Percentiles rank a stretch among this genome's conserved stretches.
Evolutionary conservation across 2,113 vertebrate species (phyloP).

Genomic region (Lagopus leucura): DNA sequence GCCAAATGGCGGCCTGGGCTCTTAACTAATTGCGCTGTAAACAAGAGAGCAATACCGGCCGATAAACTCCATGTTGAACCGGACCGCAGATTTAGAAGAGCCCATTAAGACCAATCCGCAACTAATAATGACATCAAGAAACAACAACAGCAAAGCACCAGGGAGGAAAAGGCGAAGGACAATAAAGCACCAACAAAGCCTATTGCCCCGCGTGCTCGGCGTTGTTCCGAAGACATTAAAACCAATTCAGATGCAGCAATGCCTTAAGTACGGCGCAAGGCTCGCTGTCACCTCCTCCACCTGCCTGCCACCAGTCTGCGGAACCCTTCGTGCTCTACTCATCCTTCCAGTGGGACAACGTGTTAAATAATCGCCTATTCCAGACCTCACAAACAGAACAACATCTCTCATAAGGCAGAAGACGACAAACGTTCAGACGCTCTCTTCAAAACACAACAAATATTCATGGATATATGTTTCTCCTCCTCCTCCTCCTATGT

Average conservation of each 20-base stretch:
- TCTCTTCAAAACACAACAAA: not conserved
- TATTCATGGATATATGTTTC: not conserved
- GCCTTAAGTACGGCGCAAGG: not conserved
- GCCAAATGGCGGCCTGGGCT: not conserved
- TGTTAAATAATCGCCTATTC: not conserved
- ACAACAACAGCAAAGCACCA: not conserved
- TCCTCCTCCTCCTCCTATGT: not conserved
- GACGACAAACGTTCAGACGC: not conserved
- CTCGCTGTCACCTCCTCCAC: not conserved
- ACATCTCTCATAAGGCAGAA: not conserved
- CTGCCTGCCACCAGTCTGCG: not conserved
- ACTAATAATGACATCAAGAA: not conserved
- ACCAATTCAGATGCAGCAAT: not conserved
- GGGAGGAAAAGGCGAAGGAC: not conserved
- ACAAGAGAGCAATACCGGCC: not conserved
- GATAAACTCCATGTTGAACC: not conserved
- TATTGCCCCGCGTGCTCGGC: not conserved
- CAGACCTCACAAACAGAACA: not conserved
- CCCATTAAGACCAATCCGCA: not conserved
- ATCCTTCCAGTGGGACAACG: not conserved
- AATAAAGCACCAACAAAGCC: not conserved
- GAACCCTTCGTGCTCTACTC: not conserved
- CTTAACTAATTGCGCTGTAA: not conserved
- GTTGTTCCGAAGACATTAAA: not conserved
- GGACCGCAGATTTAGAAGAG: not conserved